Evolutionary conservation across 2,797 vertebrate genomes (phyloP).

Genomic region (Sebastes matsubarae): DNA sequence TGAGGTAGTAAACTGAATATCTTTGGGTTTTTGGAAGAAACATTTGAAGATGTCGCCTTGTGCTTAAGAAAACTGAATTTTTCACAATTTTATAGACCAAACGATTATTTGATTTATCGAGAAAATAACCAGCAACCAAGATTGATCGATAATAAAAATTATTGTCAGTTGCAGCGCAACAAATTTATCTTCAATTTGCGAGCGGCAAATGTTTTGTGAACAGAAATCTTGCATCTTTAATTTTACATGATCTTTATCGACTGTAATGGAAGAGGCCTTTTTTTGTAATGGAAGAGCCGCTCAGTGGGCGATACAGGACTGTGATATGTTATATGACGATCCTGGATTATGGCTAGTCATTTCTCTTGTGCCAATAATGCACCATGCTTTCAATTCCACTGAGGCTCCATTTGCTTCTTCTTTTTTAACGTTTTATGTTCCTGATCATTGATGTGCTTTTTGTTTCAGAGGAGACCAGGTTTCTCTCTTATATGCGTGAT

Average conservation of each 20-base stretch:
- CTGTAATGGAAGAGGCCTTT: background rate
- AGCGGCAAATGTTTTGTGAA: too few species aligned
- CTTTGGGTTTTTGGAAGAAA: background rate
- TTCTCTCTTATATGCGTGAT: background rate
- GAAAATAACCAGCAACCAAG: background rate
- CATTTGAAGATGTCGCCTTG: background rate
- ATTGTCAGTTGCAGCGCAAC: background rate
- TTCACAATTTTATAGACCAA: background rate
- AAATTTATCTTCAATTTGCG: background rate
- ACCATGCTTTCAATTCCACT: constrained; percentile 1
- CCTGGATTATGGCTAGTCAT: background rate
- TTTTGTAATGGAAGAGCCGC: too few species aligned
- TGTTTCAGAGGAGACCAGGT: background rate
- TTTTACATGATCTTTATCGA: background rate
- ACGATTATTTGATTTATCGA: background rate
- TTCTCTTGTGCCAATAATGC: background rate
- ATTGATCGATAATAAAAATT: too few species aligned
- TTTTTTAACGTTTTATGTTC: background rate
- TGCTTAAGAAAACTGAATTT: background rate
- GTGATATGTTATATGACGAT: background rate
- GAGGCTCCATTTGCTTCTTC: background rate
- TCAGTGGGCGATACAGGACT: background rate
- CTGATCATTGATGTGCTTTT: background rate
- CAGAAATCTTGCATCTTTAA: background rate
- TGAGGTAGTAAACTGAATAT: background rate